Percentiles rank a stretch among this genome's conserved stretches.
These are phyloP conservation scores for Pempheris klunzingeri DNA, from an alignment of 2,797 vertebrate genomes.

Conservation along the genomic window DNA sequence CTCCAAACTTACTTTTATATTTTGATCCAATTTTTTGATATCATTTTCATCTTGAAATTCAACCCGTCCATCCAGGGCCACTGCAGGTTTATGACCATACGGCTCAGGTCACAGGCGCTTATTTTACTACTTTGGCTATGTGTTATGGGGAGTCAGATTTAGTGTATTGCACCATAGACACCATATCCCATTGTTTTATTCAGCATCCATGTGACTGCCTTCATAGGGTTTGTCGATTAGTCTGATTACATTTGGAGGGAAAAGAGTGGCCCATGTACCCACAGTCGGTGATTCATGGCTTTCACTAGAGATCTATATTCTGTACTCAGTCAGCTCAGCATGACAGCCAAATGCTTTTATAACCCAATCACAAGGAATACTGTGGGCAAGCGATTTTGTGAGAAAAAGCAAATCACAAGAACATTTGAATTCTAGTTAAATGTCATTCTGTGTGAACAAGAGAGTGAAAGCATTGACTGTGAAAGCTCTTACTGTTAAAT, in stretches of 20 bases:
- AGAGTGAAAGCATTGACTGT: not conserved
- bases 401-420: conserved; percentile 20
- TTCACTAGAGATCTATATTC: conserved; percentile 17
- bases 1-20: conserved; percentile 22
- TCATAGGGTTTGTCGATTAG: conserved; percentile 48
- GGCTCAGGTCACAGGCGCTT: conserved; percentile 2
- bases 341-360: conserved; percentile 38
- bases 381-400: not conserved
- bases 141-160: not conserved
- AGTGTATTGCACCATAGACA: conserved; percentile 7
- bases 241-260: conserved; percentile 44
- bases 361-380: conserved; percentile 38
- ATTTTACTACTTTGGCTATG: not conserved
- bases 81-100: not conserved
- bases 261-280: conserved; percentile 18
- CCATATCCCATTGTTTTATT: conserved; percentile 23
- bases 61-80: not conserved
- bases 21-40: conserved; percentile 37
- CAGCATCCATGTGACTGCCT: conserved; percentile 43
- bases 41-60: not conserved
- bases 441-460: conserved; percentile 3
- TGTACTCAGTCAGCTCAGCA: conserved; percentile 38
- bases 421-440: conserved; percentile 3
- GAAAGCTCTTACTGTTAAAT: conserved; percentile 6
- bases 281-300: conserved; percentile 45